phyloP scores from a whole-genome alignment of 2,888 invertebrate genomes.

The Monopis laevigella region DNA sequence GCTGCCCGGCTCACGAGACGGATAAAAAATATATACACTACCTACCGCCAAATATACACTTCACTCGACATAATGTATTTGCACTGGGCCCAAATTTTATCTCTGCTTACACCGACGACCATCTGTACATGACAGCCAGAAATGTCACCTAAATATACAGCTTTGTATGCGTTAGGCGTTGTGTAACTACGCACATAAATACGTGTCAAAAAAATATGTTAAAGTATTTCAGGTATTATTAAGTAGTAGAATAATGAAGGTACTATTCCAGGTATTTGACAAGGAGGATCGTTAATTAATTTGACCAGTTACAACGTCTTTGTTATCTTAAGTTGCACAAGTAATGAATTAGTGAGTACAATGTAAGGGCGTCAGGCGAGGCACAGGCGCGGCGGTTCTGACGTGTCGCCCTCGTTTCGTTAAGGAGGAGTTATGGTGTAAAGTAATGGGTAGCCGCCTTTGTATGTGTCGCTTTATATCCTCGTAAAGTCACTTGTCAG shows the following conservation, averaged over 20 bases:
- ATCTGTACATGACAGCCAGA: slow-evolving; percentile 26
- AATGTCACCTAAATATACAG: too few relatives aligned
- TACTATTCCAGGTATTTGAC: too few relatives aligned
- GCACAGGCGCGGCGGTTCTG: slow-evolving; percentile 11
- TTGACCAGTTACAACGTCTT: neutral
- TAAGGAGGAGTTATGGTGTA: slow-evolving; percentile 53
- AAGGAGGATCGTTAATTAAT: too few relatives aligned
- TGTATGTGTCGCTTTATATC: slow-evolving; percentile 38
- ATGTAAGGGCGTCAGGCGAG: slow-evolving; percentile 13
- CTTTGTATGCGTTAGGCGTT: too few relatives aligned
- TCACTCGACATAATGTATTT: slow-evolving; percentile 55
- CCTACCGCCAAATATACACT: slow-evolving; percentile 41
- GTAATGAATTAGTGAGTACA: slow-evolving; percentile 13
- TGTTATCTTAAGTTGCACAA: neutral
- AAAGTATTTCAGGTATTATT: too few relatives aligned
- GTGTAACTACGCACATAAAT: too few relatives aligned
- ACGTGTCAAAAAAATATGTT: too few relatives aligned
- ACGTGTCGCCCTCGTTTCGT: slow-evolving; percentile 15
- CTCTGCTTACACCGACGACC: slow-evolving; percentile 29
- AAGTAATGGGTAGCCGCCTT: slow-evolving; percentile 39
- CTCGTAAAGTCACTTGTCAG: slow-evolving; percentile 41
- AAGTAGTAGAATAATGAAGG: too few relatives aligned
- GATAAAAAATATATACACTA: slow-evolving; percentile 20
- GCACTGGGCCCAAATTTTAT: slow-evolving; percentile 37
- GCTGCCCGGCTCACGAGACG: slow-evolving; percentile 23